Evolutionary conservation across 2,113 vertebrate species (phyloP).

Genomic region (Danio rerio): GRCz12tu NC_133177.1:4273001-4273500

Average conservation of each 20-base stretch:
- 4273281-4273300: slow-evolving; percentile 91
- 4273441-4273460: no score
- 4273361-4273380: neutral
- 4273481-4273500: no score
- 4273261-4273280: slow-evolving; percentile 93
- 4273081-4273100: slow-evolving; percentile 79
- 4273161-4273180: slow-evolving; percentile 95
- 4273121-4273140: slow-evolving; percentile 87
- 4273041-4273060: slow-evolving; percentile 82
- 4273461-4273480: no score
- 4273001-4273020: slow-evolving; percentile 87
- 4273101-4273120: slow-evolving; percentile 80
- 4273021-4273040: slow-evolving; percentile 80
- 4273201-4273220: slow-evolving; percentile 86
- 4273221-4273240: slow-evolving; percentile 86
- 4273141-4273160: slow-evolving; percentile 98
- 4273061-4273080: slow-evolving; percentile 82
- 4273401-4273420: no score
- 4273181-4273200: slow-evolving; percentile 94
- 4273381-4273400: no score
- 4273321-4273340: slow-evolving; percentile 84
- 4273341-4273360: neutral
- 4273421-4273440: no score
- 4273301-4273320: slow-evolving; percentile 92
- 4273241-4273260: slow-evolving; percentile 94